phyloP scores from a whole-genome alignment of 2,888 invertebrate genomes.

The Agonopterix subpropinquella region DNA sequence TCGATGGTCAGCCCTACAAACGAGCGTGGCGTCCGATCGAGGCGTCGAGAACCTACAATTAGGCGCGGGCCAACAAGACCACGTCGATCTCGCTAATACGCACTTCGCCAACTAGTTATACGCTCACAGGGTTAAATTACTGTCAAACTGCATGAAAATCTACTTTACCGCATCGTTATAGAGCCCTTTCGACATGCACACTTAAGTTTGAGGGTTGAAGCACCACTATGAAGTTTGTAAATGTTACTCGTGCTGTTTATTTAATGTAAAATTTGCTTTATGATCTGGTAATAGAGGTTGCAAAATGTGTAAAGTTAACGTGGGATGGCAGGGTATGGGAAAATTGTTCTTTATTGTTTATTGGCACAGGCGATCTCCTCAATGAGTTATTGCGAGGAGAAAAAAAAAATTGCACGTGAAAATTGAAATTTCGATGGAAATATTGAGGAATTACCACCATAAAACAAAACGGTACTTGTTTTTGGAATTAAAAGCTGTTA shows the following conservation, averaged over 20 bases:
- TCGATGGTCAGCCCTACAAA: conserved; percentile 40
- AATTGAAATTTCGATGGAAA: conserved; percentile 43
- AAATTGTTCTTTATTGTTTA: conserved; percentile 62
- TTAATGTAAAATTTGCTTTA: conserved; percentile 15
- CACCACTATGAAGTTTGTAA: conserved; percentile 34
- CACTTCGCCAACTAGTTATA: conserved; percentile 61
- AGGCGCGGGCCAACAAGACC: conserved; percentile 51
- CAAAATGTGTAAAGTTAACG: conserved; percentile 7
- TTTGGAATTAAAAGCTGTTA: not conserved
- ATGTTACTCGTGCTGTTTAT: conserved; percentile 17
- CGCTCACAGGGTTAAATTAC: conserved; percentile 24
- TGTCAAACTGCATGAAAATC: conserved; percentile 16
- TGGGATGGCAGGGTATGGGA: conserved; percentile 29
- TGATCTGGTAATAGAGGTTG: conserved; percentile 10
- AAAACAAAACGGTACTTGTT: not conserved
- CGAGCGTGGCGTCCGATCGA: conserved; percentile 38
- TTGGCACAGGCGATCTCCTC: conserved; percentile 47
- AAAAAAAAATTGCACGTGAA: conserved; percentile 51
- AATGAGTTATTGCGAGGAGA: conserved; percentile 47
- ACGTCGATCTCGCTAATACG: conserved; percentile 58
- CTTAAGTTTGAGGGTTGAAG: conserved; percentile 32
- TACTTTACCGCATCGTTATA: conserved; percentile 20
- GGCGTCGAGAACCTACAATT: conserved; percentile 74
- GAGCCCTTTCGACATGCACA: conserved; percentile 17
- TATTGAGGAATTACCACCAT: not conserved